Conservation (phyloP, 2,888 invertebrate species). For the Pocota personata region DNA sequence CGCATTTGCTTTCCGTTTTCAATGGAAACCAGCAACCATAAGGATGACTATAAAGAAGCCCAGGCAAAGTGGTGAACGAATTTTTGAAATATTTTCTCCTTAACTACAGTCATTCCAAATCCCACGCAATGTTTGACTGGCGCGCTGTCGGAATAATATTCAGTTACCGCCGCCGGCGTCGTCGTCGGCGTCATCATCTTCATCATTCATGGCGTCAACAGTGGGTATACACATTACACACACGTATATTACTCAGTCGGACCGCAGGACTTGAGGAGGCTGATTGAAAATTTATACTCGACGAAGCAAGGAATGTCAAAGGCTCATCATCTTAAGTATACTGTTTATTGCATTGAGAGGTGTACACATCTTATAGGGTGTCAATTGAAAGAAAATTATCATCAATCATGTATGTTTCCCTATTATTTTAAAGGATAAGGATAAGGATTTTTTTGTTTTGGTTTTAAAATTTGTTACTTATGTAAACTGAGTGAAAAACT, state of each 20-base stretch:
- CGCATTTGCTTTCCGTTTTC: neutral
- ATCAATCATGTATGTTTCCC: neutral
- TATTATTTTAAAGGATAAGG: too few species aligned
- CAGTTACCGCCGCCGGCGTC: neutral
- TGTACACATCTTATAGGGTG: neutral
- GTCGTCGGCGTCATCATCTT: neutral
- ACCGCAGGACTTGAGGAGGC: neutral
- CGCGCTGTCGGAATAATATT: neutral
- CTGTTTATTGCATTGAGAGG: neutral
- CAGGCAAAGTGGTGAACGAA: neutral
- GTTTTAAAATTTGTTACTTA: too few species aligned
- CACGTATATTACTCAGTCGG: neutral
- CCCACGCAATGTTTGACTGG: neutral
- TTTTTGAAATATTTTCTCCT: neutral
- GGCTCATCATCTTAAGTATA: neutral
- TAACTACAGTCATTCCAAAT: neutral
- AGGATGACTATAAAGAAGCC: neutral
- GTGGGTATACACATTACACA: neutral
- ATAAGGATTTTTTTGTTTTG: too few species aligned
- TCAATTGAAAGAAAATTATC: neutral
- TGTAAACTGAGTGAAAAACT: too few species aligned
- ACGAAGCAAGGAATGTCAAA: constrained; percentile 5
- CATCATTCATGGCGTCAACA: neutral
- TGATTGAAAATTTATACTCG: constrained; percentile 31
- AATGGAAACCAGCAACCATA: neutral